Evolutionary conservation across 2,113 vertebrate genomes (phyloP).

Genomic region (Aphyosemion australe): DNA sequence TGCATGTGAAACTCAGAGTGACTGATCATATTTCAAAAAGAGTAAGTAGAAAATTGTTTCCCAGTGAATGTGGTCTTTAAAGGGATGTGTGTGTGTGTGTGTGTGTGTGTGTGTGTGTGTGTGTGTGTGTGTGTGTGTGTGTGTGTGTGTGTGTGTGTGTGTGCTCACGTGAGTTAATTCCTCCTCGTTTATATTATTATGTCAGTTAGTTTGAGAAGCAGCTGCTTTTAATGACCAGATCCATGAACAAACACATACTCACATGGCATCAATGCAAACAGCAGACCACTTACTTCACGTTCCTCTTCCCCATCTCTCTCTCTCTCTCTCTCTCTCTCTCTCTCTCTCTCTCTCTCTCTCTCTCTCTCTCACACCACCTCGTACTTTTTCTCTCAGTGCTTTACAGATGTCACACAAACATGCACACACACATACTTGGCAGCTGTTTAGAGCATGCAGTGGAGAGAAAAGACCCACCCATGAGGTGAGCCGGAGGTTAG

Average conservation of each 20-base stretch:
- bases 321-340: slow-evolving; percentile 16
- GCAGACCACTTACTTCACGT: slow-evolving; percentile 33
- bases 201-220: slow-evolving; percentile 45
- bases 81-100: no score
- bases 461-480: slow-evolving; percentile 59
- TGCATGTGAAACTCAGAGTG: no score
- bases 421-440: slow-evolving; percentile 31
- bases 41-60: no score
- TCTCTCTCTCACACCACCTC: slow-evolving; percentile 6
- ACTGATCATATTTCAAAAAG: no score
- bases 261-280: slow-evolving; percentile 48
- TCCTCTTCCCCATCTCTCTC: slow-evolving; percentile 34
- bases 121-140: no score
- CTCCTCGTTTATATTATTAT: slow-evolving; percentile 34
- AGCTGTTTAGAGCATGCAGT: slow-evolving; percentile 62
- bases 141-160: not conserved
- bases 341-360: slow-evolving; percentile 17
- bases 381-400: slow-evolving; percentile 8
- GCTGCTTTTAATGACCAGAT: slow-evolving; percentile 50
- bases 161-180: slow-evolving; percentile 9
- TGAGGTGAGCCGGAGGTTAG: slow-evolving; percentile 74
- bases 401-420: slow-evolving; percentile 10
- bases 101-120: no score
- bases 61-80: no score
- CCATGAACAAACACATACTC: slow-evolving; percentile 50